These are phyloP conservation scores for Acrocephalus kingi DNA, from an alignment of 2,113 vertebrate species.

Conservation along the genomic window DNA sequence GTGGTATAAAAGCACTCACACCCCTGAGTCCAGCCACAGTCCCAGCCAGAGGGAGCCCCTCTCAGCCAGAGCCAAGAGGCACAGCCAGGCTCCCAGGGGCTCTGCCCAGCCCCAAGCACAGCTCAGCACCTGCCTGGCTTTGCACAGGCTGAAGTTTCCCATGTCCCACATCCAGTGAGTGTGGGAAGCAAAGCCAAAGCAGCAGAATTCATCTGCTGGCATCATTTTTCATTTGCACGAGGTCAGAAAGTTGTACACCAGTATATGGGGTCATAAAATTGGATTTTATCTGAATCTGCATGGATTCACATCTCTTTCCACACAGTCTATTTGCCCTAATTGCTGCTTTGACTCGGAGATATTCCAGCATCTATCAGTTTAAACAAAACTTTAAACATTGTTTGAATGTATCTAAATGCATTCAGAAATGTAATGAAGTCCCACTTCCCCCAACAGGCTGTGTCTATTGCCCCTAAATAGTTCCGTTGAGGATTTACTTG, in stretches of 20 bases:
- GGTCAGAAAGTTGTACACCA: not conserved
- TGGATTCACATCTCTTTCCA: slow-evolving; percentile 15
- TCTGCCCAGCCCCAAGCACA: not conserved
- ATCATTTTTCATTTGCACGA: not conserved
- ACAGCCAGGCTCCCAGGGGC: fast-evolving
- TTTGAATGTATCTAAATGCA: slow-evolving; percentile 35
- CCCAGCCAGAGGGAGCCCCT: not conserved
- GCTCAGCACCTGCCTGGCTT: not conserved
- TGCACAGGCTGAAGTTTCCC: not conserved
- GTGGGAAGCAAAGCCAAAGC: not conserved
- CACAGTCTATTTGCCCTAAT: slow-evolving; percentile 35
- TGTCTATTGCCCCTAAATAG: slow-evolving; percentile 43
- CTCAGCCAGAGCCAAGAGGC: not conserved
- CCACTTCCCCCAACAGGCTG: not conserved
- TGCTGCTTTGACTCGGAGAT: slow-evolving; percentile 16
- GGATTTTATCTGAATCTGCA: slow-evolving; percentile 9
- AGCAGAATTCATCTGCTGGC: not conserved
- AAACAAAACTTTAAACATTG: slow-evolving; percentile 54
- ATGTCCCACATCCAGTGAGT: not conserved
- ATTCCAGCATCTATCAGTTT: slow-evolving; percentile 46
- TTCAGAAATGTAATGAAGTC: slow-evolving; percentile 53
- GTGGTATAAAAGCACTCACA: fast-evolving
- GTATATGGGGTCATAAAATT: slow-evolving; percentile 1
- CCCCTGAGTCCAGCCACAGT: fast-evolving
- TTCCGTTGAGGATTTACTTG: slow-evolving; percentile 52